Conservation (phyloP, 2,113 vertebrate species). For the Brachionichthys hirsutus region DNA sequence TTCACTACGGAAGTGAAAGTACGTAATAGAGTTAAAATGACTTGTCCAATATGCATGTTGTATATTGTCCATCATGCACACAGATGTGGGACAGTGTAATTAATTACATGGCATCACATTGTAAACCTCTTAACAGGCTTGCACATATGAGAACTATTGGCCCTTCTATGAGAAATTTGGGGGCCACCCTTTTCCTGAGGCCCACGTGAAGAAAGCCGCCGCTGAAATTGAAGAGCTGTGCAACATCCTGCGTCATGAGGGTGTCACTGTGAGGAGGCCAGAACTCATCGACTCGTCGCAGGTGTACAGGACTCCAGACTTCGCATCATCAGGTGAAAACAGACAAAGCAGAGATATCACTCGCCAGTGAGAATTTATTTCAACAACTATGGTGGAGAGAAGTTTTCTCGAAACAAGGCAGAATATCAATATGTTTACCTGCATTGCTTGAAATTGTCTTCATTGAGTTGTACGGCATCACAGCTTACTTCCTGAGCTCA, state of each 20-base stretch:
- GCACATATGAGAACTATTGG: slow-evolving; percentile 97
- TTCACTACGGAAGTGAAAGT: slow-evolving; percentile 99
- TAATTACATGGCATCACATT: no score
- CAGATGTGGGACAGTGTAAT: no score
- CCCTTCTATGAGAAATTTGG: slow-evolving; percentile 91
- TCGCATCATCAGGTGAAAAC: slow-evolving; percentile 89
- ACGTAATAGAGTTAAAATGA: slow-evolving; percentile 27
- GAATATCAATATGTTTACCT: neutral
- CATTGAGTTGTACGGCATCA: neutral
- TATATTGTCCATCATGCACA: no score
- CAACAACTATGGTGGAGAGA: no score
- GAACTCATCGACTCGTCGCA: slow-evolving; percentile 91
- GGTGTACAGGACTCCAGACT: slow-evolving; percentile 94
- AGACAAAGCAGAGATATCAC: neutral
- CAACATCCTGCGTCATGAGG: slow-evolving; percentile 93
- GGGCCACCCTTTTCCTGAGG: slow-evolving; percentile 88
- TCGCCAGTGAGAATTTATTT: no score
- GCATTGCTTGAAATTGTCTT: neutral
- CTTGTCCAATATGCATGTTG: no score
- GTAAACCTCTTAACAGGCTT: slow-evolving; percentile 79
- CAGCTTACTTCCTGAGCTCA: neutral
- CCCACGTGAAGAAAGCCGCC: slow-evolving; percentile 91
- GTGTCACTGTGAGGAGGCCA: slow-evolving; percentile 87
- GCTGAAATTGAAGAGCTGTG: slow-evolving; percentile 98
- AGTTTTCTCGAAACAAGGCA: neutral